Conservation (phyloP, 2,888 invertebrate species). For the Apodemia duryi region DNA sequence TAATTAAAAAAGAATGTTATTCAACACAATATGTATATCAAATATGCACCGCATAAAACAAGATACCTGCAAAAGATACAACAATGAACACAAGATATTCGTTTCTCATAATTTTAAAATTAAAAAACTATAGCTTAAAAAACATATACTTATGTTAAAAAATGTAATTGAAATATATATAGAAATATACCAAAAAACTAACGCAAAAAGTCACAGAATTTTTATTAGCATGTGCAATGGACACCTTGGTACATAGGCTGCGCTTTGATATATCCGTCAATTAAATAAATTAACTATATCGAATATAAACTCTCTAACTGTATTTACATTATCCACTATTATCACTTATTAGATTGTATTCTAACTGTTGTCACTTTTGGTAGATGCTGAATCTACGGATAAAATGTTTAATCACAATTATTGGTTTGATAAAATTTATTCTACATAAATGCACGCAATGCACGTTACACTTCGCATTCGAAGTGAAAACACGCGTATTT, state of each 20-base stretch:
- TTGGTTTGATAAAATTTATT: neutral
- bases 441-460: neutral
- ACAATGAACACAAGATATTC: no score
- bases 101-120: no score
- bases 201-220: no score
- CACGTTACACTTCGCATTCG: constrained; percentile 1
- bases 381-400: neutral
- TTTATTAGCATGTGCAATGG: neutral
- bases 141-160: no score
- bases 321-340: neutral
- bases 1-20: no score
- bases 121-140: no score
- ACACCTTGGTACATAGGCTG: neutral
- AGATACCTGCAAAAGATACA: no score
- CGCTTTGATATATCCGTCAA: constrained; percentile 2
- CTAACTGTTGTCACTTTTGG: neutral
- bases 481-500: neutral
- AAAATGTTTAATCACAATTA: neutral
- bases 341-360: neutral
- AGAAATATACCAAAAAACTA: no score
- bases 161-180: no score
- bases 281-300: neutral
- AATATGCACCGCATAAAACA: no score
- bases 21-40: no score
- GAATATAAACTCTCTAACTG: neutral